Base-by-base conservation (phyloP, 92 coral and sea anemone species). In the Heliopora coerulea region DNA sequence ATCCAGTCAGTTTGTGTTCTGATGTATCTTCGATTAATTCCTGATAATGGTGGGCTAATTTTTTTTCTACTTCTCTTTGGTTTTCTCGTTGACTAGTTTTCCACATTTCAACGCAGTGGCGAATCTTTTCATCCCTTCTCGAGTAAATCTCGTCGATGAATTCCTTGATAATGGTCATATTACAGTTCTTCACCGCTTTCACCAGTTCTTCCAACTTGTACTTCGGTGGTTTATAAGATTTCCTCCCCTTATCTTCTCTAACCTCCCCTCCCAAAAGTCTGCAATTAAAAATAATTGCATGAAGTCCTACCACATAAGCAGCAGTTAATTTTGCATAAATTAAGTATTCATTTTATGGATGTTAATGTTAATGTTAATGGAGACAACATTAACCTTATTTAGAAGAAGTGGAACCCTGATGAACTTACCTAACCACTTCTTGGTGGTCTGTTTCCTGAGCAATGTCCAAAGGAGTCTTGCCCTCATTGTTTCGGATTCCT, bases 31-130 rank as follows among this genome's bases (percentile, higher is more conserved):
- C 75, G 14, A 68, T 68, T 23, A 68, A 30, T 2, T 68, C 75
- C 27, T 68, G 75, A 32, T 68, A 68, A 68, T 68, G 75, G 27
- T 33, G 75, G 27, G 40, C 59, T 21, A 68, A 56, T 18, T 68
- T 68, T 59, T 68, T 68, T 27, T 68, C 75, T 13, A 68, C 60
- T 48, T 68, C 75, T 21, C 49, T 68, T 33, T 68, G 75, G 13
- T 68, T 68, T 30, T 68, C 60, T 5, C 25, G 29, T 68, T 49
- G 60, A 30, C 75, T 68, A 0, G 33, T 24, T 49, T 68, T 68
- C 75, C 59, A 49, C 75, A 68, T 68, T 49, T 68, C 75, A 21
- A 50, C 75, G n/a, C 75, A 68, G 49, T 68, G 59, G n/a, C 33
- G 42, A 26, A 68, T 59, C 49, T 68, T 68, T 28, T 48, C 75